These are phyloP conservation scores for Phrynosoma blainvillii DNA, from an alignment of 2,113 vertebrate species.

Conservation along the genomic window DNA sequence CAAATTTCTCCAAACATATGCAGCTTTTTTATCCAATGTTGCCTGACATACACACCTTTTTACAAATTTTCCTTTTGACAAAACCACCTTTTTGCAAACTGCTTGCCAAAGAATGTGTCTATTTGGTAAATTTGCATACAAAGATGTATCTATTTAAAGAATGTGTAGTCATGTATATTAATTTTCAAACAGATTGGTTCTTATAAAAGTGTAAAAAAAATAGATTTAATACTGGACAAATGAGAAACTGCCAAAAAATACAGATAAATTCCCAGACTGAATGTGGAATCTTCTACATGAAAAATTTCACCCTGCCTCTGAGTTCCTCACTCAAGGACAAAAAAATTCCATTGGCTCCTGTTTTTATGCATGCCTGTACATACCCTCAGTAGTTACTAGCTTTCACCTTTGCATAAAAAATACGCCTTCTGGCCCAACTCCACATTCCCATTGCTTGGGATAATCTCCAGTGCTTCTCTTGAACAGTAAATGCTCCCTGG, in stretches of 20 bases:
- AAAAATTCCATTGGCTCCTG: neutral
- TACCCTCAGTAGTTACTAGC: neutral
- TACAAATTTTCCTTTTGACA: too few species aligned
- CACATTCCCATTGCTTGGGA: slow-evolving; percentile 38
- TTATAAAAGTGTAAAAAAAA: neutral
- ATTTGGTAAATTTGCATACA: too few species aligned
- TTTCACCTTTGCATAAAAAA: slow-evolving; percentile 50
- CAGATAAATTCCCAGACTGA: neutral
- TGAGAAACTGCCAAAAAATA: neutral
- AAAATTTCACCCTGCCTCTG: neutral
- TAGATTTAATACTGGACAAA: neutral
- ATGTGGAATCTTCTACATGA: neutral
- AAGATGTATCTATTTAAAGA: too few species aligned
- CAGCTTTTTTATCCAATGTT: too few species aligned
- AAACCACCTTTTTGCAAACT: too few species aligned
- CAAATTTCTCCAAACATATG: too few species aligned
- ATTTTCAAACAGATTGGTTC: too few species aligned
- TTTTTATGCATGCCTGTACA: neutral
- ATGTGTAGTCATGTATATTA: too few species aligned
- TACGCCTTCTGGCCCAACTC: neutral
- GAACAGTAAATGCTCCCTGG: neutral
- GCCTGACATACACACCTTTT: too few species aligned
- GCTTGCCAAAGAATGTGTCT: too few species aligned
- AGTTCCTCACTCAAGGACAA: neutral
- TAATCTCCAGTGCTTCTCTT: slow-evolving; percentile 20